Percentiles rank a stretch among this genome's conserved stretches.
phyloP scores from a whole-genome alignment of 2,113 vertebrate species.

The Misgurnus mizolepis region DNA sequence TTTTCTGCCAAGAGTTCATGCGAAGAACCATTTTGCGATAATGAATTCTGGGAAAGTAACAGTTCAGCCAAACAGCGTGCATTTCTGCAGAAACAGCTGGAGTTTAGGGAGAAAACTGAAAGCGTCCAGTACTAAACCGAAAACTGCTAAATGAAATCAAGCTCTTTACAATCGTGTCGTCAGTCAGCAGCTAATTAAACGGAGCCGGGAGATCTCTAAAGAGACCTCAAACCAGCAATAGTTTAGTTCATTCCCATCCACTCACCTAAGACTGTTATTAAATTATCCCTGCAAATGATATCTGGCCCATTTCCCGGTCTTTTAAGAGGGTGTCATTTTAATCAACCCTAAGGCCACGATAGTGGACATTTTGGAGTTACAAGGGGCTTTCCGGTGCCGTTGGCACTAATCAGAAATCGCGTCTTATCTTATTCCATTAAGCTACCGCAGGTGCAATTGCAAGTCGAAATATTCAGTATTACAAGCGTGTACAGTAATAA shows the following conservation, averaged over 20 bases:
- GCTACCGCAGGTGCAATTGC: neutral
- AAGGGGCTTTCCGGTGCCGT: constrained; percentile 7
- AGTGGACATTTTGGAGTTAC: constrained; percentile 9
- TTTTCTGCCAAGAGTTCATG: neutral
- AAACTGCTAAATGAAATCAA: neutral
- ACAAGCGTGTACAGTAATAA: constrained; percentile 7
- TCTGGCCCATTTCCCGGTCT: constrained; percentile 26
- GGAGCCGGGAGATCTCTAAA: constrained; percentile 20
- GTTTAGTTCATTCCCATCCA: constrained; percentile 16
- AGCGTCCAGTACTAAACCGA: neutral
- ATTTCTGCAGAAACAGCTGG: neutral
- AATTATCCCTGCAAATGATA: constrained; percentile 32
- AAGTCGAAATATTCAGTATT: constrained; percentile 20
- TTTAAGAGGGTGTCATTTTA: constrained; percentile 24
- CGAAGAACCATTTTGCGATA: neutral
- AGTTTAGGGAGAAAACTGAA: constrained; percentile 13
- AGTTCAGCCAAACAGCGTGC: neutral
- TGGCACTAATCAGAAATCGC: constrained; percentile 2
- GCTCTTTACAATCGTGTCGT: constrained; percentile 16
- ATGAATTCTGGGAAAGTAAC: constrained; percentile 7
- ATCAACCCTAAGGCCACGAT: constrained; percentile 12
- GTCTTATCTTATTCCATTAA: constrained; percentile 7
- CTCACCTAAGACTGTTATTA: constrained; percentile 35
- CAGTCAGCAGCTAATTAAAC: constrained; percentile 37
- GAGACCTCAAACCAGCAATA: constrained; percentile 10